phyloP scores from a whole-genome alignment of 2,113 vertebrate species.

The Gymnorhina tibicen region DNA sequence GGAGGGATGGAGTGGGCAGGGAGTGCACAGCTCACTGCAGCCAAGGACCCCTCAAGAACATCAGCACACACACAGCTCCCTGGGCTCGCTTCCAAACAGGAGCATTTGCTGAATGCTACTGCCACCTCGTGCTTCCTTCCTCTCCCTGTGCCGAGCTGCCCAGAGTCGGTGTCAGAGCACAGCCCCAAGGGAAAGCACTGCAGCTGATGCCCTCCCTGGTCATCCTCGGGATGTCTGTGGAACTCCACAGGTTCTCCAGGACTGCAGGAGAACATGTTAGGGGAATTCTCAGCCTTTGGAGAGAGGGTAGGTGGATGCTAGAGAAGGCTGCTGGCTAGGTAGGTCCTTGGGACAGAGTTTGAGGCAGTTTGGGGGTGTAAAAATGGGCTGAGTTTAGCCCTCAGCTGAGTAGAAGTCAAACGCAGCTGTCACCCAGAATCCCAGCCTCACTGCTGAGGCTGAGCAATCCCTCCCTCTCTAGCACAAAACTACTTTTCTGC shows the following conservation, averaged over 20 bases:
- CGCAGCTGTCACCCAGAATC: not conserved
- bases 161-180: rapidly evolving
- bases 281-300: not conserved
- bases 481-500: not conserved
- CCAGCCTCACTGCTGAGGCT: not conserved
- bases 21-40: rapidly evolving
- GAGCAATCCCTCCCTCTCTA: not conserved
- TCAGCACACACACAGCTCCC: rapidly evolving
- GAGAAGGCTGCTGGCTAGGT: not conserved
- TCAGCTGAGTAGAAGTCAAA: not conserved
- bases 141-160: not conserved
- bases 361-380: not conserved
- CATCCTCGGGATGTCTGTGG: not conserved
- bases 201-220: not conserved
- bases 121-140: conserved; percentile 21
- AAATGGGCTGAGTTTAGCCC: not conserved
- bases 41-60: not conserved
- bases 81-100: rapidly evolving
- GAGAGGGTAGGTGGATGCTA: not conserved
- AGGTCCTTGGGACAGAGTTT: not conserved
- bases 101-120: conserved; percentile 25
- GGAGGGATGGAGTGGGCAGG: not conserved
- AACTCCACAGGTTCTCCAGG: not conserved
- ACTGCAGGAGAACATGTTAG: not conserved
- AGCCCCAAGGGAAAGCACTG: not conserved